phyloP scores from a whole-genome alignment of 2,113 vertebrate species.

The Menura novaehollandiae region DNA sequence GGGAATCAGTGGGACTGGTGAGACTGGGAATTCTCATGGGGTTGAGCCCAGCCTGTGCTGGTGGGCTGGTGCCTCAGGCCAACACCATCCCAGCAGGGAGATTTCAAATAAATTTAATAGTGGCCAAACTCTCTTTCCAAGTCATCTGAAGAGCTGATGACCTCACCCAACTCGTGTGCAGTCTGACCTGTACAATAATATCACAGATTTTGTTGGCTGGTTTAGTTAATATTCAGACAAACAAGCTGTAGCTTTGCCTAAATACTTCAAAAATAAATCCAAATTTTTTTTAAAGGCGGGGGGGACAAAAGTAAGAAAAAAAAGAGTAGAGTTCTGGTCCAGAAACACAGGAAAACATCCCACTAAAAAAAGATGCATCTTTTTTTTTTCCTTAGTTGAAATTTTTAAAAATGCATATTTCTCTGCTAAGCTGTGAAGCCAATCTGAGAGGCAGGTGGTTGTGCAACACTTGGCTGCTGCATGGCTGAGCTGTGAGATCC shows the following conservation, averaged over 20 bases:
- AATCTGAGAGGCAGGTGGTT: neutral
- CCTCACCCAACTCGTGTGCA: neutral
- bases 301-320: neutral
- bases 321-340: neutral
- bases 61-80: neutral
- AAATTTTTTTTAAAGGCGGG: neutral
- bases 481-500: neutral
- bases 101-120: neutral
- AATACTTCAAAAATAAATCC: neutral
- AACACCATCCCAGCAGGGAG: neutral
- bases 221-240: neutral
- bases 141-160: neutral
- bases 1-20: neutral
- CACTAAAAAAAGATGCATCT: neutral
- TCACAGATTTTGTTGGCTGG: neutral
- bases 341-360: neutral
- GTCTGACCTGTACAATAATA: neutral
- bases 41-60: neutral
- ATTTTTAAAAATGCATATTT: neutral
- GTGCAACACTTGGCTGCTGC: slow-evolving; percentile 51
- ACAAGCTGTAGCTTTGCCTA: neutral
- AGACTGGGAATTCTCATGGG: neutral
- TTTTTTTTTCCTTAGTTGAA: neutral
- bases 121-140: neutral
- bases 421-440: neutral